Evolutionary conservation across 2,113 vertebrate genomes (phyloP), one percentile per base, ranked within the genome.

Genomic region (Aegypius monachus): DNA sequence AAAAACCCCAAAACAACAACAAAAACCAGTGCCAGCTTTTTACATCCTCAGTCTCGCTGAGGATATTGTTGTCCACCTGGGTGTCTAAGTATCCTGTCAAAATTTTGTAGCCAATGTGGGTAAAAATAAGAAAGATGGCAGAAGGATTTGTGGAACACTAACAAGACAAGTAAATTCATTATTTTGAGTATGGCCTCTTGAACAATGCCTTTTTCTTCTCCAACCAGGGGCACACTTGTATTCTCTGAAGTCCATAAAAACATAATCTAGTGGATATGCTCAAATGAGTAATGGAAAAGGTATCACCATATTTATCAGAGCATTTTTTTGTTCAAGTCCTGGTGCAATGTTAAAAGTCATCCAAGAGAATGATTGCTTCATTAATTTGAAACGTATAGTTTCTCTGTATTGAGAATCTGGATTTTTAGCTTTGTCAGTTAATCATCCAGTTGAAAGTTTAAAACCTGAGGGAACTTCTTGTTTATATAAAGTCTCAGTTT

Each of bases 401-500:
- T 80, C 56, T 79, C 75, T 73, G 58, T 72, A 63, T 70, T n/a
- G 48, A 93, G 59, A 93, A 86, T 77, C 56, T 91, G 84, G 53
- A 56, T 65, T 96, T 97, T 95, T 70, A 87, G 56, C 53, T 93
- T 70, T 82, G 62, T 81, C 86, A 93, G 75, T 96, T 96, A 95
- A 92, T 93, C 86, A 90, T 75, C 31, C 81, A 86, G 62, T 70
- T 91, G 68, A 90, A 97, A 91, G 71, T 66, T 92, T 63, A 83
- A 88, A 95, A 58, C 86, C 74, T 68, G 56, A 91, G 84, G 84
- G 88, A 96, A 65, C 25, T 52, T 86, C 66, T 81, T 94, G 72
- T 94, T 92, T 96, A 88, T 92, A 70, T 36, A 71, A 95, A 90
- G 66, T 75, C 89, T 95, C 81, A 89, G 31, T 58, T 70, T 91